phyloP scores from a whole-genome alignment of 1,140 invertebrate genomes.

The Homarus americanus region DNA sequence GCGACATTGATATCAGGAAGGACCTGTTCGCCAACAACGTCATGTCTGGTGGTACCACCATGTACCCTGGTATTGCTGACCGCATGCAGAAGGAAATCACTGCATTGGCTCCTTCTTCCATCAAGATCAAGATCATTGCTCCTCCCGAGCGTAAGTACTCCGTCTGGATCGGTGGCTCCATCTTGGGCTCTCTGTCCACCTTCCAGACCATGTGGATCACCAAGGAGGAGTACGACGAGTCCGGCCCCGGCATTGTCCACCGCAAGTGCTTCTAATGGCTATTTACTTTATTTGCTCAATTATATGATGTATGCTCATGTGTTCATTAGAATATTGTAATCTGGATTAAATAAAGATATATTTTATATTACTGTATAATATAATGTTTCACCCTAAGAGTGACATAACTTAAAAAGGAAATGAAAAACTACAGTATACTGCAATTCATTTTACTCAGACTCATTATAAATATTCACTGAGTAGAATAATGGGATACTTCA shows the following conservation, averaged over 20 bases:
- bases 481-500: too few species aligned
- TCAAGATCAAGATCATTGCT: conserved; percentile 82
- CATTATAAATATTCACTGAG: too few species aligned
- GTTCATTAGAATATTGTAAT: too few species aligned
- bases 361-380: too few species aligned
- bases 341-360: too few species aligned
- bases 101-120: conserved; percentile 80
- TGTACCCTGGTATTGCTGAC: conserved; percentile 92
- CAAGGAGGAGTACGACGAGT: conserved; percentile 63
- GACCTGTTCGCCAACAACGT: conserved; percentile 86
- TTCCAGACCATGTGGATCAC: conserved; percentile 66
- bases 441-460: too few species aligned
- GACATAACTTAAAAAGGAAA: too few species aligned
- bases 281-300: too few species aligned
- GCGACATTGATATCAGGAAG: conserved; percentile 79
- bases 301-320: conserved; percentile 83
- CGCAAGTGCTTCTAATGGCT: conserved; percentile 84
- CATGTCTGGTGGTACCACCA: conserved; percentile 86
- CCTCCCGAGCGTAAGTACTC: conserved; percentile 65
- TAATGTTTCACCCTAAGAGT: too few species aligned
- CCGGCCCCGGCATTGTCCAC: conserved; percentile 80
- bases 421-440: too few species aligned
- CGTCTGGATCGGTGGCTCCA: conserved; percentile 70
- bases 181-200: conserved; percentile 59
- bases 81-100: conserved; percentile 92